phyloP scores from a whole-genome alignment of 1,140 invertebrate genomes.

The Carposina sasakii region DNA sequence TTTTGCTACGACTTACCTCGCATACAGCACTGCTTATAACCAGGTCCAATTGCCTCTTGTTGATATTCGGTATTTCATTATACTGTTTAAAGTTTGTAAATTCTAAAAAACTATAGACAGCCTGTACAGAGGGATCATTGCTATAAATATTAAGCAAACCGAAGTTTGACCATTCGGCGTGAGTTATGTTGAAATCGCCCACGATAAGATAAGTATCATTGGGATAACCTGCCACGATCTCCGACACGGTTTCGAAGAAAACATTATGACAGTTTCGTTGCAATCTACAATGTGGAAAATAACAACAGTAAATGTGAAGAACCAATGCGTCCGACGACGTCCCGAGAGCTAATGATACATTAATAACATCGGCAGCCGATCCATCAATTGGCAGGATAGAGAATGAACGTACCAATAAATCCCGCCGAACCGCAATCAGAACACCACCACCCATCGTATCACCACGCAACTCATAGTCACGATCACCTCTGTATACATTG shows the following conservation, averaged over 20 bases:
- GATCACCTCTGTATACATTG: slow-evolving; percentile 8
- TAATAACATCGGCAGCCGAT: neutral
- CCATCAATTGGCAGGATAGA: neutral
- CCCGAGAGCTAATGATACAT: neutral
- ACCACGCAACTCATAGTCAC: neutral
- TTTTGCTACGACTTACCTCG: neutral
- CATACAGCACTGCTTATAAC: neutral
- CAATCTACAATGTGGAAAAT: slow-evolving; percentile 8
- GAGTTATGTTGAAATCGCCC: no score
- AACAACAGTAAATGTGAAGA: slow-evolving; percentile 3
- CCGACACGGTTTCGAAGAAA: slow-evolving; percentile 1
- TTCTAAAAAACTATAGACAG: no score
- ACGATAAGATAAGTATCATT: no score
- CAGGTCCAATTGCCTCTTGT: neutral
- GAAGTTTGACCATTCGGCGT: no score
- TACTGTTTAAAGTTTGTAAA: no score
- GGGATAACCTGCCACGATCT: no score
- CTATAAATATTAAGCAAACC: no score
- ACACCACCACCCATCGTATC: slow-evolving; percentile 3
- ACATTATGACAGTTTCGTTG: slow-evolving; percentile 2
- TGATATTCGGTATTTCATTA: no score
- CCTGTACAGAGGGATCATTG: no score
- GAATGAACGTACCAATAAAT: neutral
- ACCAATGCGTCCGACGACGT: neutral
- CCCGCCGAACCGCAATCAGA: slow-evolving; percentile 3